phyloP scores from a whole-genome alignment of 2,113 vertebrate genomes.

The Centrocercus urophasianus region DNA sequence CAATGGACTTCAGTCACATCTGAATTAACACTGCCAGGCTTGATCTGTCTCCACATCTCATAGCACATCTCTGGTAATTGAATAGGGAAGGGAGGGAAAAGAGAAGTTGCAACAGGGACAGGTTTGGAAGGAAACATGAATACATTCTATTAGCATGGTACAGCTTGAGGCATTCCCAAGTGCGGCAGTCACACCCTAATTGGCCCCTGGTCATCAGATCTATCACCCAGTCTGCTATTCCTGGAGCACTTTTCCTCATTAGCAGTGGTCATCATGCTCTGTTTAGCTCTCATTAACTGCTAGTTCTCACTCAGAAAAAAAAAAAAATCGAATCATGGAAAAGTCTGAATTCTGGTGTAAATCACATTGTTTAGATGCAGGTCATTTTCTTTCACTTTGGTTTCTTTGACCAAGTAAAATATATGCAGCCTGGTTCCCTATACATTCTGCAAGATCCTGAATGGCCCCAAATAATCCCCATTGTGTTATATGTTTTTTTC shows the following conservation, averaged over 20 bases:
- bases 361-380: background rate
- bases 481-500: background rate
- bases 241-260: conserved; percentile 39
- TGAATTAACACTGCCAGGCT: conserved; percentile 37
- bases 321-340: background rate
- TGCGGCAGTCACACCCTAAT: conserved; percentile 10
- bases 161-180: background rate
- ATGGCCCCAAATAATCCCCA: background rate
- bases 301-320: background rate
- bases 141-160: background rate
- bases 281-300: conserved; percentile 30
- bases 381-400: background rate
- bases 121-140: background rate
- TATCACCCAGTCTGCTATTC: conserved; percentile 11
- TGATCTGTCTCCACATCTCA: background rate
- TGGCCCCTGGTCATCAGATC: conserved; percentile 47
- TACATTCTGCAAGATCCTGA: background rate
- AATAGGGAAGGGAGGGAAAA: background rate
- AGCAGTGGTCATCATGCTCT: conserved; percentile 33
- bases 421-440: background rate
- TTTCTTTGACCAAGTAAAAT: background rate
- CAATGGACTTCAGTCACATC: background rate
- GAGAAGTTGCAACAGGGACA: background rate
- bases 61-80: conserved; percentile 24
- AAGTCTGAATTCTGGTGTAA: background rate